A percentile compares a stretch with the other conserved stretches of the same genome.
Evolutionary conservation across 2,797 vertebrate species (phyloP).

Genomic region (Hippocampus kuda): DNA sequence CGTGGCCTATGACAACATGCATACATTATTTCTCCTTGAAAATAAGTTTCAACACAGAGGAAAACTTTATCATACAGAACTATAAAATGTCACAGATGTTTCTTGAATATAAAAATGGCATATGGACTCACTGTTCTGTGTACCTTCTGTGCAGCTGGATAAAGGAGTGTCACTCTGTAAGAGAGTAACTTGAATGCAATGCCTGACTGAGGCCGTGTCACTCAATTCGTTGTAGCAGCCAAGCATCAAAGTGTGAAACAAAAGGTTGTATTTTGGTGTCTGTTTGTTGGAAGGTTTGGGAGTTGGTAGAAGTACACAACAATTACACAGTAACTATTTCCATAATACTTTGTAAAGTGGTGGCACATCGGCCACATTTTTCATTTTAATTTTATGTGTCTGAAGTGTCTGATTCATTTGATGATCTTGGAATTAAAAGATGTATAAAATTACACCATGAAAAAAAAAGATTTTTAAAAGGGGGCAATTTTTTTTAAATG

Average conservation of each 20-base stretch:
- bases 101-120: neutral
- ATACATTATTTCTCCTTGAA: neutral
- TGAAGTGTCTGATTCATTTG: too few relatives aligned
- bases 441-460: too few relatives aligned
- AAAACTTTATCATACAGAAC: neutral
- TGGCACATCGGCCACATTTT: neutral
- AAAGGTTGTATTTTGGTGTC: neutral
- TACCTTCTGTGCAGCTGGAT: neutral
- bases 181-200: neutral
- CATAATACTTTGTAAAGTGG: neutral
- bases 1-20: too few relatives aligned
- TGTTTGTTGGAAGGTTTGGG: too few relatives aligned
- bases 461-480: too few relatives aligned
- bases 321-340: neutral
- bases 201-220: neutral
- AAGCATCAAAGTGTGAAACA: neutral
- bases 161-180: neutral
- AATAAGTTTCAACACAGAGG: neutral
- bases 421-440: too few relatives aligned
- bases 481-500: too few relatives aligned
- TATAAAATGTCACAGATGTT: neutral
- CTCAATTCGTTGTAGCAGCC: too few relatives aligned
- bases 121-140: neutral
- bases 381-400: too few relatives aligned
- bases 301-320: too few relatives aligned